These are phyloP conservation scores for Cygnus olor DNA, from an alignment of 2,797 vertebrate genomes.

Conservation along the genomic window DNA sequence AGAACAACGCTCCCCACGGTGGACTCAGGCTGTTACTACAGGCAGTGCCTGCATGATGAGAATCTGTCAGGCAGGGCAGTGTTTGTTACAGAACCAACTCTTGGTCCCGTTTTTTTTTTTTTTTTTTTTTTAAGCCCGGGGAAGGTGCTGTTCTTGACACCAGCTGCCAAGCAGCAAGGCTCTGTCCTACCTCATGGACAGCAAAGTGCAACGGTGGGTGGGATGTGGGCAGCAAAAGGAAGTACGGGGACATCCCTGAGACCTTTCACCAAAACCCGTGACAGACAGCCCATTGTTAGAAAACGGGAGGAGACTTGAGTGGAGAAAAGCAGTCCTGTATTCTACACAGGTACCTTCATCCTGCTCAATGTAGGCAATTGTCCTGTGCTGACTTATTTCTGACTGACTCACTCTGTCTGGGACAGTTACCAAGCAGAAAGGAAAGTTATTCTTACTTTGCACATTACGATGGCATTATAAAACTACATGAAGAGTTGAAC, in stretches of 20 bases:
- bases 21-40: neutral
- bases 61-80: neutral
- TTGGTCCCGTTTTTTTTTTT: neutral
- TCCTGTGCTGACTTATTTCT: neutral
- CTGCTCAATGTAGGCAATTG: neutral
- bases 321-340: neutral
- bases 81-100: accelerated
- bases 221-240: neutral
- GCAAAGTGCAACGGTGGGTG: neutral
- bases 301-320: neutral
- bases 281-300: neutral
- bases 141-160: neutral
- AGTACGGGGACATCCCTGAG: neutral
- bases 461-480: neutral
- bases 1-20: neutral
- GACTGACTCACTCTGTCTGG: neutral
- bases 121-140: neutral
- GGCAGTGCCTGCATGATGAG: neutral
- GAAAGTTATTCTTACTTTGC: neutral
- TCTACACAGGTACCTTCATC: neutral
- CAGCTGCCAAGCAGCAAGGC: neutral
- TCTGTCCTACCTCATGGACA: neutral
- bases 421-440: neutral
- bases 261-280: neutral
- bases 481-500: neutral